phyloP scores from a whole-genome alignment of 2,888 invertebrate species.

The Acanthopleura granulata region DNA sequence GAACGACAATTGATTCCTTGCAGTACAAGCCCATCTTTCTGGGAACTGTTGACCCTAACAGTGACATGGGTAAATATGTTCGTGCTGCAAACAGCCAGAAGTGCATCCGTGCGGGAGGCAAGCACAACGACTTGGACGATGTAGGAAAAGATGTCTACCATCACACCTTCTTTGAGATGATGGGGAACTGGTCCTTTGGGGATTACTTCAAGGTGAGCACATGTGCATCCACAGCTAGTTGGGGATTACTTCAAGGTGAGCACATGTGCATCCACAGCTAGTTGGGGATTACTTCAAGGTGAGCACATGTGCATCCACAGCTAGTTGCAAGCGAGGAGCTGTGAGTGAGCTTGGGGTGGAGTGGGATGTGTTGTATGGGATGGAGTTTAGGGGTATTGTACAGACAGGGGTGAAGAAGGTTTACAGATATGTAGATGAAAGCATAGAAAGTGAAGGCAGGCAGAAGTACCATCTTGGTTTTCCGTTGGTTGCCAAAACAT shows the following conservation, averaged over 20 bases:
- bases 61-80: constrained; percentile 90
- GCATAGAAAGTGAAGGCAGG: no score
- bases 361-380: no score
- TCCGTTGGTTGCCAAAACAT: no score
- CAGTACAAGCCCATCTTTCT: constrained; percentile 97
- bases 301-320: no score
- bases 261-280: no score
- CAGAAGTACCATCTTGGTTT: no score
- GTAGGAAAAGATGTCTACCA: constrained; percentile 99
- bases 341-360: no score
- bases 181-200: constrained; percentile 99
- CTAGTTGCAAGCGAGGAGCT: no score
- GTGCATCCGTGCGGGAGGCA: constrained; percentile 98
- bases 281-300: constrained; percentile 26
- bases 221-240: no score
- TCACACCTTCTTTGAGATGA: constrained; percentile 99
- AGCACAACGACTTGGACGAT: constrained; percentile 99
- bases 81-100: constrained; percentile 97
- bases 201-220: constrained; percentile 99
- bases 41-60: constrained; percentile 95
- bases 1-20: constrained; percentile 40
- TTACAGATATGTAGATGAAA: no score
- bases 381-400: no score
- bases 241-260: constrained; percentile 82
- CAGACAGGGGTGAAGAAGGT: no score